A percentile compares a stretch with the other conserved stretches of the same genome.
Evolutionary conservation across 2,797 vertebrate species (phyloP).

Genomic region (Perodicticus potto): DNA sequence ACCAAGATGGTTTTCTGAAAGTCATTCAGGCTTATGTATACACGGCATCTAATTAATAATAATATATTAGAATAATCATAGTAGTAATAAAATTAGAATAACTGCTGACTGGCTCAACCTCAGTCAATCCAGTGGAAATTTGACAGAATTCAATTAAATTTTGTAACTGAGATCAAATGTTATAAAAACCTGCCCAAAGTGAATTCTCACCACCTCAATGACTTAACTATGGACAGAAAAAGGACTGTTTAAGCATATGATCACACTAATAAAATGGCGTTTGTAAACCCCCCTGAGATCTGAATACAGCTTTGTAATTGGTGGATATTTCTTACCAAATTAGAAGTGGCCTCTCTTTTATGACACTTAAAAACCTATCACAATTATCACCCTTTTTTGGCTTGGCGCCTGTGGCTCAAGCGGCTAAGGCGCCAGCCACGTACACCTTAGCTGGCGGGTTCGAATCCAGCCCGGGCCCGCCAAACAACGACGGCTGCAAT

Average conservation of each 20-base stretch:
- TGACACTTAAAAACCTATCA: not conserved
- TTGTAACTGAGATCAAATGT: too few relatives aligned
- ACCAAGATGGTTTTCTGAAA: too few relatives aligned
- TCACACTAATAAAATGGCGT: rapidly evolving
- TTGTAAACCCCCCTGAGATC: not conserved
- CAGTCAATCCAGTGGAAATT: too few relatives aligned
- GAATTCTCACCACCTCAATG: too few relatives aligned
- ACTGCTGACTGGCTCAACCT: not conserved
- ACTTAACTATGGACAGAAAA: not conserved
- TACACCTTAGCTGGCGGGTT: too few relatives aligned
- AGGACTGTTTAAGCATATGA: not conserved
- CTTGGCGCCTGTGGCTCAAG: too few relatives aligned
- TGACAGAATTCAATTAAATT: too few relatives aligned
- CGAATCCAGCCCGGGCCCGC: too few relatives aligned
- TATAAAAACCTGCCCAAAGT: too few relatives aligned
- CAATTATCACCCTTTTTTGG: not conserved
- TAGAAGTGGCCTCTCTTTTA: not conserved
- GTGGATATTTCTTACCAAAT: rapidly evolving
- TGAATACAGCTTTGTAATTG: not conserved
- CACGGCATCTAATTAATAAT: not conserved
- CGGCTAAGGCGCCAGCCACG: too few relatives aligned
- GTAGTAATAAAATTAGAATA: not conserved
- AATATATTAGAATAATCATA: not conserved
- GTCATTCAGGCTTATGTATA: not conserved
- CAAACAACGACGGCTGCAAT: too few relatives aligned